Evolutionary conservation across 2,888 invertebrate species (phyloP).

Genomic region (Nephrotoma guestfalica): DNA sequence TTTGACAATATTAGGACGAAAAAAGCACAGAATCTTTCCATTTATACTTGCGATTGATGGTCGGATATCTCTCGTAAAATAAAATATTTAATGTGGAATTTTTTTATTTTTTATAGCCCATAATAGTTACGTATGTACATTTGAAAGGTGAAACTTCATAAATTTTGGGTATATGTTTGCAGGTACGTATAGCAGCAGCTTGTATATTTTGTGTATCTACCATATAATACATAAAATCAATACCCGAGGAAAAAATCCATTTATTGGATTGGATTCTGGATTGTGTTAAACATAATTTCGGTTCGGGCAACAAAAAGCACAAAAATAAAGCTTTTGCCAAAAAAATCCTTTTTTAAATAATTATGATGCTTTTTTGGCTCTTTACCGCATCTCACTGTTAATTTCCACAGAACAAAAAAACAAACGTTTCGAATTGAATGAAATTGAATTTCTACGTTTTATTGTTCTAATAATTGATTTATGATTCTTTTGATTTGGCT

Average conservation of each 20-base stretch:
- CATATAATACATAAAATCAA: background rate
- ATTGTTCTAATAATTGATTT: background rate
- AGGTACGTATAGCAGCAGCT: background rate
- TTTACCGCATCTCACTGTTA: background rate
- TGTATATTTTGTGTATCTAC: background rate
- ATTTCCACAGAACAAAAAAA: background rate
- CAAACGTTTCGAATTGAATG: background rate
- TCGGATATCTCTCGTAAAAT: background rate
- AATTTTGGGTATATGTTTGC: background rate
- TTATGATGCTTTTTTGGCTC: background rate
- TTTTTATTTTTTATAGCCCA: background rate
- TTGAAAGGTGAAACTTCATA: background rate
- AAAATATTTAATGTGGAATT: background rate
- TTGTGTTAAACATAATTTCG: background rate
- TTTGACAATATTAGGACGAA: background rate
- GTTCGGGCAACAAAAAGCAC: background rate
- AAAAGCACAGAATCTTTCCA: background rate
- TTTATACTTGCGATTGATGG: background rate
- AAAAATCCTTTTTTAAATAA: background rate
- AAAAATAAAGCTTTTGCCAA: background rate
- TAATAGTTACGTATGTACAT: background rate
- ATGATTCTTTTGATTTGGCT: background rate
- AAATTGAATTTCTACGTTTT: background rate
- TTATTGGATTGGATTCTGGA: background rate
- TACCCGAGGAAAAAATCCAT: background rate